A percentile compares a stretch with the other conserved stretches of the same genome.
Conservation (phyloP, 2,797 vertebrate species). For the Arrhamphus sclerolepis region DNA sequence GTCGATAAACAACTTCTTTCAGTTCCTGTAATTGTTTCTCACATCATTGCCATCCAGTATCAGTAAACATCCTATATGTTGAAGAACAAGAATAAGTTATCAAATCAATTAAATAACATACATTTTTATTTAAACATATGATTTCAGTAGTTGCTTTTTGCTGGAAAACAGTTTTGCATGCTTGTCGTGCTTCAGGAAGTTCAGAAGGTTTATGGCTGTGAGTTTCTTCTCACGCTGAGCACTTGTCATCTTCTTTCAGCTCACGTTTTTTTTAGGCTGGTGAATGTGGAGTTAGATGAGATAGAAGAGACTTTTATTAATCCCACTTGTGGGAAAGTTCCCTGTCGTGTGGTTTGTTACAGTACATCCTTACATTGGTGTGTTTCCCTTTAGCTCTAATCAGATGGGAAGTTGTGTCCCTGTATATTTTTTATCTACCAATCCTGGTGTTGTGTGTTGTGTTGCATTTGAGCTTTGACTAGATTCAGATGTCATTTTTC, state of each 20-base stretch:
- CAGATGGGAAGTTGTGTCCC: background rate
- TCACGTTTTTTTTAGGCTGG: background rate
- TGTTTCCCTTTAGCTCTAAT: background rate
- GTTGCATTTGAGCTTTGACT: no score
- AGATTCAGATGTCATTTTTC: no score
- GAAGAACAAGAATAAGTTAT: no score
- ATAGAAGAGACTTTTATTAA: no score
- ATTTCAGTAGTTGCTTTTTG: background rate
- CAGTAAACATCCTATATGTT: no score
- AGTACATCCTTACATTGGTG: background rate
- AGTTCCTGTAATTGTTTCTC: no score
- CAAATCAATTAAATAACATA: background rate
- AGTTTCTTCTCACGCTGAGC: background rate
- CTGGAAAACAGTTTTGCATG: conserved; percentile 1
- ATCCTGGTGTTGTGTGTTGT: background rate
- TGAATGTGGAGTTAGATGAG: background rate
- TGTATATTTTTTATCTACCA: background rate
- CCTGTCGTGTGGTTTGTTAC: background rate
- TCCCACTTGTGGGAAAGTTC: no score
- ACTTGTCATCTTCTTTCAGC: background rate
- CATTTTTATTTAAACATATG: background rate
- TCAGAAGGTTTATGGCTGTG: background rate
- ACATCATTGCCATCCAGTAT: no score
- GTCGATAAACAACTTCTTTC: no score
- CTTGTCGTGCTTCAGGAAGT: background rate